These are phyloP conservation scores for Dynastes maya DNA, from an alignment of 2,888 invertebrate genomes.

Conservation along the genomic window DNA sequence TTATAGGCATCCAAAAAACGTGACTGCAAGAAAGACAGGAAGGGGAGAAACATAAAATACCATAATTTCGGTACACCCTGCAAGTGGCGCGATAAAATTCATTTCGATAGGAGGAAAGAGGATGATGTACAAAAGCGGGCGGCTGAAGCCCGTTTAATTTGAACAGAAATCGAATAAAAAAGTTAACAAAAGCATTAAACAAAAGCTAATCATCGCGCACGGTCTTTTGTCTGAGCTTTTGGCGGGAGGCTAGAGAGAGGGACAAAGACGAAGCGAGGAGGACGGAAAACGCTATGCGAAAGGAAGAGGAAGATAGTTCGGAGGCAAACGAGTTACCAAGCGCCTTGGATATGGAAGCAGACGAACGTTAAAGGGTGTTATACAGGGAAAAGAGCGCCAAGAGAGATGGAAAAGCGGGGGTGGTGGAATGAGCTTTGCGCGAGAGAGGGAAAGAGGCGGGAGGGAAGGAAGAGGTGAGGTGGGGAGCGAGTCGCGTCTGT, in stretches of 20 bases:
- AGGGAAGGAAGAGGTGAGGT: constrained; percentile 8
- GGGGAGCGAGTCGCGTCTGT: constrained; percentile 55
- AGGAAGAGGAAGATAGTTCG: constrained; percentile 5
- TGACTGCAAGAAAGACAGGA: not conserved
- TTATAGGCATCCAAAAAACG: not conserved
- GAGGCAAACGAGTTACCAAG: constrained; percentile 36
- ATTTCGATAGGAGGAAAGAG: constrained; percentile 24
- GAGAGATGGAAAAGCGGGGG: not conserved
- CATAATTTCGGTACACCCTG: constrained; percentile 22
- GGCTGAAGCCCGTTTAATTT: constrained; percentile 35
- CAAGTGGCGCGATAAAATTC: constrained; percentile 33
- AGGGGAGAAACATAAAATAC: constrained; percentile 12
- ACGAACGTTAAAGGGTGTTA: constrained; percentile 42
- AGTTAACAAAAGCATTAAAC: constrained; percentile 55
- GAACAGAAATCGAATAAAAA: constrained; percentile 47
- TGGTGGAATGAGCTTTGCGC: not conserved
- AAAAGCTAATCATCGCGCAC: constrained; percentile 57
- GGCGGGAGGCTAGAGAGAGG: constrained; percentile 42
- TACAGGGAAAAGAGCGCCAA: constrained; percentile 15
- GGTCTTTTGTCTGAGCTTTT: constrained; percentile 56
- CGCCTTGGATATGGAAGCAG: constrained; percentile 28
- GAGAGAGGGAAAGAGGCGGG: not conserved
- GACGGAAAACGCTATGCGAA: constrained; percentile 33
- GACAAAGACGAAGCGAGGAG: not conserved
- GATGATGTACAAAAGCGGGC: not conserved